Percentiles rank a stretch among this genome's conserved stretches.
phyloP scores from a whole-genome alignment of 2,888 invertebrate genomes.

The Drosophila hamatofila region DNA sequence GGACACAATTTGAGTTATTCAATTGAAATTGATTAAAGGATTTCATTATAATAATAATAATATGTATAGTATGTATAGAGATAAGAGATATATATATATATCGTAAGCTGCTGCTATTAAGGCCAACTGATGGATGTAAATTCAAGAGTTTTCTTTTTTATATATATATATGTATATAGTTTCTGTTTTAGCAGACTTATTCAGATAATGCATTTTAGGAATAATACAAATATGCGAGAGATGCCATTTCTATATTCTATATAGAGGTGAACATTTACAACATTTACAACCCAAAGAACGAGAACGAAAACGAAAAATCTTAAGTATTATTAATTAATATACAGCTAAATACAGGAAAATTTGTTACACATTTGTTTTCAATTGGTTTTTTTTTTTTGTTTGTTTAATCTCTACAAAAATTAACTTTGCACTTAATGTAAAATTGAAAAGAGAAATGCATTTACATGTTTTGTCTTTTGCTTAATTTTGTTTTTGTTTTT shows the following conservation, averaged over 20 bases:
- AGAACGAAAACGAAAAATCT: background rate
- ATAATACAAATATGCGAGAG: conserved; percentile 7
- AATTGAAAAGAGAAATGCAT: conserved; percentile 36
- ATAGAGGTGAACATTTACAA: conserved; percentile 4
- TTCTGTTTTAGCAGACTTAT: background rate
- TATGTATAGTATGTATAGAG: background rate
- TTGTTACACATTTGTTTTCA: conserved; percentile 8
- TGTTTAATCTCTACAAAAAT: conserved; percentile 4
- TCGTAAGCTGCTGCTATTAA: conserved; percentile 3
- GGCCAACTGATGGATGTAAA: background rate
- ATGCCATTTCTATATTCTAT: conserved; percentile 7
- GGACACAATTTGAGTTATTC: background rate
- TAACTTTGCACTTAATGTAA: conserved; percentile 13
- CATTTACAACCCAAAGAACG: conserved; percentile 2
- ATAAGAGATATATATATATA: background rate
- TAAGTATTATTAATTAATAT: background rate
- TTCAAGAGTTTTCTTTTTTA: conserved; percentile 1
- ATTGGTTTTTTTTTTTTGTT: background rate
- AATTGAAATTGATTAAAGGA: background rate
- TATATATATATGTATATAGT: background rate
- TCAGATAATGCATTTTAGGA: background rate
- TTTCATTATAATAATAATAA: background rate
- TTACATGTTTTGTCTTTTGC: conserved; percentile 34
- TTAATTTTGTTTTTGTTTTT: background rate
- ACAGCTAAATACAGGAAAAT: conserved; percentile 13